These are phyloP conservation scores for Temnothorax rugatulus DNA, from an alignment of 2,888 invertebrate genomes.

Conservation along the genomic window DNA sequence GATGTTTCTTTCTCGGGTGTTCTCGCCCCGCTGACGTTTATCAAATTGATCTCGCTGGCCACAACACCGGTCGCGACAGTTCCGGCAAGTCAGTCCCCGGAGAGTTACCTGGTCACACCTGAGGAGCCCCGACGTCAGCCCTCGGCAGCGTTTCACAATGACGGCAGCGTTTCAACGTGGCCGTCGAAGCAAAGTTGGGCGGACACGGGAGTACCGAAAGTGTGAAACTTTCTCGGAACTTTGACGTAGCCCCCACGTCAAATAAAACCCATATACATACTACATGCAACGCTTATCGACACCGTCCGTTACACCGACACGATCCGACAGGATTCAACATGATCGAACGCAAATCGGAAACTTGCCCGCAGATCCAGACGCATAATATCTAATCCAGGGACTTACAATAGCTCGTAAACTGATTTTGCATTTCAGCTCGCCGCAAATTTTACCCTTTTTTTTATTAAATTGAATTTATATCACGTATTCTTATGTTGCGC, in stretches of 20 bases:
- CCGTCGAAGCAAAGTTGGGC: constrained; percentile 59
- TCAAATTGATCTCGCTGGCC: constrained; percentile 63
- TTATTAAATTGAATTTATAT: not conserved
- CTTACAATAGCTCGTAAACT: not conserved
- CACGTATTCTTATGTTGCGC: not conserved
- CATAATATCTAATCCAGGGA: constrained; percentile 7
- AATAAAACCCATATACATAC: constrained; percentile 56
- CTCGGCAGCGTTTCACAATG: constrained; percentile 64
- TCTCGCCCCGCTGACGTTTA: constrained; percentile 49
- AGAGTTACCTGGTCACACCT: constrained; percentile 65
- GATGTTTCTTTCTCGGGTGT: constrained; percentile 20
- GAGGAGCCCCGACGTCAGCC: constrained; percentile 53
- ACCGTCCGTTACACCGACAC: constrained; percentile 62
- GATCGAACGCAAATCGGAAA: constrained; percentile 39
- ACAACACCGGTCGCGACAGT: constrained; percentile 59
- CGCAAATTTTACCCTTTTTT: not conserved
- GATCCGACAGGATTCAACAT: constrained; percentile 48
- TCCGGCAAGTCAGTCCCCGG: constrained; percentile 59
- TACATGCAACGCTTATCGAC: constrained; percentile 61
- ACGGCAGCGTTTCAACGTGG: constrained; percentile 59
- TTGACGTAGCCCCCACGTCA: constrained; percentile 62
- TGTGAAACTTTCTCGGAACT: constrained; percentile 64
- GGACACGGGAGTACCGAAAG: constrained; percentile 56
- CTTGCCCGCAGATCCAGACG: not conserved
- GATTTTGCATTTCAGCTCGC: not conserved